Evolutionary conservation across 2,888 invertebrate species (phyloP), one percentile per base, ranked within the genome.

Genomic region (Metacarcinus magister): DNA sequence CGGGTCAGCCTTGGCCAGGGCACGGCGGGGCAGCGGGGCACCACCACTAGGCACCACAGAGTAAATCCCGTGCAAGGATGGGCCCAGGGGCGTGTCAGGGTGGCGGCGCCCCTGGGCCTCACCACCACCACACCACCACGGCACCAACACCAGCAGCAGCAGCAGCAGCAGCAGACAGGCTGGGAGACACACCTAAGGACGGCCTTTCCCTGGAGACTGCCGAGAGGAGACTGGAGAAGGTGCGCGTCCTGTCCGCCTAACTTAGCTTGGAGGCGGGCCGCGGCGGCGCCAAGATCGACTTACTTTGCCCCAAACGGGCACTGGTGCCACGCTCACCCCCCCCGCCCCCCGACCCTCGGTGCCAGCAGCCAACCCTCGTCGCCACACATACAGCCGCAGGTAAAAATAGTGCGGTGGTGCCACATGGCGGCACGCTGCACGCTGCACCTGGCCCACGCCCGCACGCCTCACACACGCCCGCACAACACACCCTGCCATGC

Each of bases 271-370:
- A 95, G 75, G 39, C 67, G 93, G 92, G n/a, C 94, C 92, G 67
- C 75, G 82, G 92, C 96, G 91, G 95, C 92, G 95, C 95, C 95
- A 96, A 96, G 96, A 96, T 96, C 96, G 96, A 94, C 96, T 96
- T 96, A 96, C 96, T 95, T 96, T 96, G 96, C 96, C 96, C 96
- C 96, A 96, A 96, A 96, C 96, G 96, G 96, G 96, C 96, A 96
- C 96, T 92, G 87, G 94, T 96, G 96, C 96, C 96, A 96, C 94
- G 94, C 91, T 46, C 13, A 39, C 94, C 91, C 13, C 48, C 94
- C 91, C 75, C 91, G 32, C 48, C 8, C 28, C 67, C 91, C 94
- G 19, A 2, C 32, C 75, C 44, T 3, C n/a, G 44, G 44, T 32
- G 32, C 32, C 82, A 32, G 75, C 94, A 48, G 89, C 89, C 87